Evolutionary conservation across 2,888 invertebrate genomes (phyloP).

Genomic region (Tinea semifulvella): DNA sequence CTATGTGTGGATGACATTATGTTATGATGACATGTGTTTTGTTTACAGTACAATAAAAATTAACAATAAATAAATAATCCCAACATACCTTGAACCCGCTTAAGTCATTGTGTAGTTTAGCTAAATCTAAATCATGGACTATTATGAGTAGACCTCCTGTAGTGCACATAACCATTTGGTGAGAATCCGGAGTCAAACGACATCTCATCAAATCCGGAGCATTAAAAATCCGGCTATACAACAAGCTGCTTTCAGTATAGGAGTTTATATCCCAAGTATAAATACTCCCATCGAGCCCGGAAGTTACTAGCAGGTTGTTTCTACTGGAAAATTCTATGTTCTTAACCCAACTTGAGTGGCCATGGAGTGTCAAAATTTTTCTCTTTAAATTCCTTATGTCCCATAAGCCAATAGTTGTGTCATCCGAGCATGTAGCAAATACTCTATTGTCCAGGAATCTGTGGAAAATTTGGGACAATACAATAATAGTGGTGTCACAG

Average conservation of each 20-base stretch:
- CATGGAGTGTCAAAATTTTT: slow-evolving; percentile 79
- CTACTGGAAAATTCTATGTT: slow-evolving; percentile 92
- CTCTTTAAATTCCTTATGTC: slow-evolving; percentile 86
- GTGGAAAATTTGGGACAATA: slow-evolving; percentile 23
- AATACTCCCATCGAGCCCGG: slow-evolving; percentile 92
- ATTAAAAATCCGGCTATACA: slow-evolving; percentile 85
- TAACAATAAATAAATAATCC: not conserved
- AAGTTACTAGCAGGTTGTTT: slow-evolving; percentile 86
- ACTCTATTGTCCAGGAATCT: slow-evolving; percentile 88
- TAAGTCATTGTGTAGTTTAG: slow-evolving; percentile 80
- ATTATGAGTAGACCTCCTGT: slow-evolving; percentile 90
- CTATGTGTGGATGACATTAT: too few species aligned
- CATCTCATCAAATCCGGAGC: slow-evolving; percentile 89
- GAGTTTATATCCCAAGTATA: slow-evolving; percentile 95
- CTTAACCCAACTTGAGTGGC: slow-evolving; percentile 96
- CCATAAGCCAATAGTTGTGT: slow-evolving; percentile 92
- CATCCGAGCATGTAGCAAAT: slow-evolving; percentile 95
- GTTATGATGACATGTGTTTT: too few species aligned
- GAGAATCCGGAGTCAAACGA: slow-evolving; percentile 84
- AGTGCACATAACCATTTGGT: slow-evolving; percentile 90
- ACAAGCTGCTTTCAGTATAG: slow-evolving; percentile 78
- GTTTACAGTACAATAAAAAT: too few species aligned
- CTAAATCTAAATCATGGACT: slow-evolving; percentile 86
- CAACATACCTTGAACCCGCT: slow-evolving; percentile 79
- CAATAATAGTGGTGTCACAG: too few species aligned